Conservation (phyloP, 2,113 vertebrate genomes). For the Clarias magur region DNA sequence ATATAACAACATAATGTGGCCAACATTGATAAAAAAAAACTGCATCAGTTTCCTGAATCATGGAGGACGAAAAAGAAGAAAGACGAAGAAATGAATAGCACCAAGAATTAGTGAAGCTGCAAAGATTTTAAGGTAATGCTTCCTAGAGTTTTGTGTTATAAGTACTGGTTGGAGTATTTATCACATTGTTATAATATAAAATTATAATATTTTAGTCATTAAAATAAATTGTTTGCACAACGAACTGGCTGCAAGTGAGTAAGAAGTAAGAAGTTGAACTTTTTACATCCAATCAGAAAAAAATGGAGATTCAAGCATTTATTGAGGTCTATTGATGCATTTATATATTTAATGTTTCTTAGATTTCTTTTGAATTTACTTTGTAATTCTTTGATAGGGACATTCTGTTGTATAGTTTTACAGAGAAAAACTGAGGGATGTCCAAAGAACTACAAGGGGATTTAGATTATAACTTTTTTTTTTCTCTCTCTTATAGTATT, state of each 20-base stretch:
- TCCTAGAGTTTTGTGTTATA: not conserved
- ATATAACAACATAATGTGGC: conserved; percentile 27
- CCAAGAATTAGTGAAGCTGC: not conserved
- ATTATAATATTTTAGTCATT: not conserved
- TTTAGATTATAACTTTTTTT: not conserved
- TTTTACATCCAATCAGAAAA: not conserved
- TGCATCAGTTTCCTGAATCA: not conserved
- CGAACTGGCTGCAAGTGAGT: not conserved
- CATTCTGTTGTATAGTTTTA: not conserved
- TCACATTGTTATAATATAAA: not conserved
- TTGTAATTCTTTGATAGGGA: not conserved
- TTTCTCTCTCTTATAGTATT: not conserved
- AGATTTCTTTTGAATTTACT: not conserved
- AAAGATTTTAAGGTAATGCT: not conserved
- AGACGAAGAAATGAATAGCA: conserved; percentile 1
- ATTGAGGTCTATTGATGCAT: not conserved
- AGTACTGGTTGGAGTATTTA: not conserved
- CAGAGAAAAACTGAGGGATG: not conserved
- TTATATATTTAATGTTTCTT: not conserved
- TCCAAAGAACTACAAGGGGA: not conserved
- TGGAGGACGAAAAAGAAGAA: not conserved
- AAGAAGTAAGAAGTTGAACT: not conserved
- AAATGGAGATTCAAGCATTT: not conserved
- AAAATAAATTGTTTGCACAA: not conserved
- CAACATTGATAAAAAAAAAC: not conserved